phyloP scores from a whole-genome alignment of 2,888 invertebrate genomes.

The Heliothis peltigera region DNA sequence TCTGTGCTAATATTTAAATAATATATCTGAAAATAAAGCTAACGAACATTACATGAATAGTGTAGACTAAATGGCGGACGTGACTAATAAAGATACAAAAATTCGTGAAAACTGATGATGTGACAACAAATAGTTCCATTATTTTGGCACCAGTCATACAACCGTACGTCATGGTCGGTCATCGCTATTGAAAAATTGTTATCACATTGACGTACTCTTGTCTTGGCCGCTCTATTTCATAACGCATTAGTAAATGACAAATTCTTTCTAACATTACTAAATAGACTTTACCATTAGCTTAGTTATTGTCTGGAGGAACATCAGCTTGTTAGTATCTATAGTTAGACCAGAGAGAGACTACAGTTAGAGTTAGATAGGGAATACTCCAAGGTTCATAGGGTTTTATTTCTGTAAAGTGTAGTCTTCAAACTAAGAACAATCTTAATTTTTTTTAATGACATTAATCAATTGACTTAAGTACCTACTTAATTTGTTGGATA shows the following conservation, averaged over 20 bases:
- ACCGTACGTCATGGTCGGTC: slow-evolving; percentile 61
- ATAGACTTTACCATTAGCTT: too few species aligned
- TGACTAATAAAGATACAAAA: slow-evolving; percentile 32
- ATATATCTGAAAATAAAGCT: too few species aligned
- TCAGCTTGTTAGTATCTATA: too few species aligned
- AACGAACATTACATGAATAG: background rate
- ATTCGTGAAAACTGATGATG: slow-evolving; percentile 44
- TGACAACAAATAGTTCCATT: slow-evolving; percentile 44
- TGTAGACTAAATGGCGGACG: slow-evolving; percentile 22
- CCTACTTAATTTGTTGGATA: background rate
- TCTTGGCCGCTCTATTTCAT: slow-evolving; percentile 25
- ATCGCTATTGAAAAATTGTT: slow-evolving; percentile 60
- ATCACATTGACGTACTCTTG: slow-evolving; percentile 47
- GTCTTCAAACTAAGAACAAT: background rate
- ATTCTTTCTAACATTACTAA: too few species aligned
- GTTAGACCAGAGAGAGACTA: too few species aligned
- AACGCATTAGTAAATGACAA: background rate
- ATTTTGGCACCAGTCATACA: slow-evolving; percentile 55
- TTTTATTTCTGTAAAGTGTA: too few species aligned
- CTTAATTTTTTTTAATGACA: background rate
- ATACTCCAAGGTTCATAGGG: too few species aligned
- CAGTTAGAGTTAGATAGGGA: too few species aligned
- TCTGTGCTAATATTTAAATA: too few species aligned
- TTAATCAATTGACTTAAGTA: background rate
- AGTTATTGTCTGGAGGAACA: too few species aligned